phyloP scores from a whole-genome alignment of 2,113 vertebrate genomes.

The Syrrhaptes paradoxus region DNA sequence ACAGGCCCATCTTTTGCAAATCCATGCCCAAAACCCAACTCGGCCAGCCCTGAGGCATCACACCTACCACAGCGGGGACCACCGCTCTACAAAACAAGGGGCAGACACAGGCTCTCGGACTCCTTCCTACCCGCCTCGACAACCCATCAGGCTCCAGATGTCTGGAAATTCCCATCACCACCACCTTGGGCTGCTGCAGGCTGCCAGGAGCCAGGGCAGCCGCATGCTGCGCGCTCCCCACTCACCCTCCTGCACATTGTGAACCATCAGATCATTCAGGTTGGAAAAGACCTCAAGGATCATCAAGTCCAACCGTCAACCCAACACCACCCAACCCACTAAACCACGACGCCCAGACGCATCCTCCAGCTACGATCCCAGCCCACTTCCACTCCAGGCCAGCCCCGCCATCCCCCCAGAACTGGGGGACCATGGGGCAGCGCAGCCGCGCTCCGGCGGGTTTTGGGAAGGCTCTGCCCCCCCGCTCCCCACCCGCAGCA shows the following conservation, averaged over 20 bases:
- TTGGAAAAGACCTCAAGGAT: too few species aligned
- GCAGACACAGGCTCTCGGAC: not conserved
- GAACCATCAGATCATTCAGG: too few species aligned
- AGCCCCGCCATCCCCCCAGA: too few species aligned
- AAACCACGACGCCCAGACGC: too few species aligned
- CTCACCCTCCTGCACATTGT: not conserved
- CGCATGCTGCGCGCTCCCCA: fast-evolving
- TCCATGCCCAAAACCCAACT: not conserved
- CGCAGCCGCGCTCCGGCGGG: too few species aligned
- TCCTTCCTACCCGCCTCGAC: not conserved
- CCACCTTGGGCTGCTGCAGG: not conserved
- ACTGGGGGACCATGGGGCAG: too few species aligned
- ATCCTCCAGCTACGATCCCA: too few species aligned
- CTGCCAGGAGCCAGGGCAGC: not conserved
- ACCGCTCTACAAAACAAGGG: conserved; percentile 63
- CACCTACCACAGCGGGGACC: conserved; percentile 61
- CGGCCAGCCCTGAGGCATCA: not conserved
- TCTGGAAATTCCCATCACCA: not conserved
- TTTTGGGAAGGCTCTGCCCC: too few species aligned
- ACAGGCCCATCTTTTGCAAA: not conserved
- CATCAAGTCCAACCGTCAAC: too few species aligned
- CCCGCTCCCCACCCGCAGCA: not conserved
- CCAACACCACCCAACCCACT: too few species aligned
- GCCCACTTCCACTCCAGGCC: too few species aligned
- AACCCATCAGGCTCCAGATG: fast-evolving